These are phyloP conservation scores for Sarcophaga bullata DNA, from an alignment of 1,140 invertebrate genomes.

Conservation along the genomic window DNA sequence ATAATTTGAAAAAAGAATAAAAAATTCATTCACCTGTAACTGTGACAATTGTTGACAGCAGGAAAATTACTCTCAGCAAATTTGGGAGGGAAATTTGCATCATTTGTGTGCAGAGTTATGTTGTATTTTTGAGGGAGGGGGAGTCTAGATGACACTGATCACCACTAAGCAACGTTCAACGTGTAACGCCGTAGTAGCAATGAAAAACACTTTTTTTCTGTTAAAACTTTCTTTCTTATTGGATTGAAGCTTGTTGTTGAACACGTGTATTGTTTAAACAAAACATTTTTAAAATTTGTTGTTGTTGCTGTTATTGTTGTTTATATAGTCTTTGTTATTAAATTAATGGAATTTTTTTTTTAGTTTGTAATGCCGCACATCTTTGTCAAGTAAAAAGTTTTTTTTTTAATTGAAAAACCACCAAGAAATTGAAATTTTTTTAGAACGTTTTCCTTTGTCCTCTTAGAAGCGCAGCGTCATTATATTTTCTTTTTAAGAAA, in stretches of 20 bases:
- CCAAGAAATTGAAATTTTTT: neutral
- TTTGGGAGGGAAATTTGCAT: constrained; percentile 45
- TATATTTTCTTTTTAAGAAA: too few relatives aligned
- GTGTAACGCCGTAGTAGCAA: constrained; percentile 28
- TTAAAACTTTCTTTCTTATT: neutral
- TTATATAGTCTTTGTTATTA: neutral
- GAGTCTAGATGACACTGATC: constrained; percentile 19
- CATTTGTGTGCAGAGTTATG: neutral
- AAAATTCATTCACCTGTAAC: constrained; percentile 55
- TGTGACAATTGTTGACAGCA: constrained; percentile 65
- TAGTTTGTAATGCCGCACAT: constrained; percentile 29
- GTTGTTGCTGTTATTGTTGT: neutral
- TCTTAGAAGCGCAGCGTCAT: too few relatives aligned
- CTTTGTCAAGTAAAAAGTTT: constrained; percentile 28
- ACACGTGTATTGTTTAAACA: neutral
- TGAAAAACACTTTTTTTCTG: neutral
- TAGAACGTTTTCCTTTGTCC: neutral
- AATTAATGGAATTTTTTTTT: neutral
- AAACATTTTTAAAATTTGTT: neutral
- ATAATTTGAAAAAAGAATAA: neutral
- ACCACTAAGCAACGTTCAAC: constrained; percentile 38
- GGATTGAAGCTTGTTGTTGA: neutral
- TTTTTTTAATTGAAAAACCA: neutral
- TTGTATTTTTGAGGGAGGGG: neutral
- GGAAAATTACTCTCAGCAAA: constrained; percentile 63